Evolutionary conservation across 2,797 vertebrate species (phyloP).

Genomic region (Ctenosaura bakeri): DNA sequence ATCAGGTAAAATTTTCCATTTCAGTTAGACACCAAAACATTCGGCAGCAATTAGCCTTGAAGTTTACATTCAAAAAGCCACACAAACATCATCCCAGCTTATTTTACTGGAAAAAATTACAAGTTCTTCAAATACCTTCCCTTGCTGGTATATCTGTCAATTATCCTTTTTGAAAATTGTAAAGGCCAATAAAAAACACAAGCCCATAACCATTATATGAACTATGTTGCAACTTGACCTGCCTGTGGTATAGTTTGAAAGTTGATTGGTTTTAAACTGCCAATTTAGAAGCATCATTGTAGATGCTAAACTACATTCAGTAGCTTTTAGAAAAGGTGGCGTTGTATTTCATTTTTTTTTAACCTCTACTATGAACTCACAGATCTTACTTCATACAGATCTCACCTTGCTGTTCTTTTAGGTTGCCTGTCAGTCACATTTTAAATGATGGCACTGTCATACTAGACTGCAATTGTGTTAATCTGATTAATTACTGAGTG

Average conservation of each 20-base stretch:
- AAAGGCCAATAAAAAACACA: neutral
- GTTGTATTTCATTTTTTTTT: neutral
- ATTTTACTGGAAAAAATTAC: neutral
- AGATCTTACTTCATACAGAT: neutral
- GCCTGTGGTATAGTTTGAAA: neutral
- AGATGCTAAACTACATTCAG: neutral
- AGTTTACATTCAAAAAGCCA: conserved; percentile 26
- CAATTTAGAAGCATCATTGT: neutral
- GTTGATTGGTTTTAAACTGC: neutral
- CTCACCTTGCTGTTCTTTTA: neutral
- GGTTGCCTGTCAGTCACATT: neutral
- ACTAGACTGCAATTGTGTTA: neutral
- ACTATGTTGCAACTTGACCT: neutral
- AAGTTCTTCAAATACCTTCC: conserved; percentile 20
- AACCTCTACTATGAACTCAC: neutral
- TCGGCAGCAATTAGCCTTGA: neutral
- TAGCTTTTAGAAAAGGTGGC: neutral
- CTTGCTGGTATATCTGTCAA: neutral
- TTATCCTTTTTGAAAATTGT: conserved; percentile 8
- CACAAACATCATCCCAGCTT: neutral
- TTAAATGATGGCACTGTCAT: neutral
- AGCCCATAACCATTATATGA: neutral
- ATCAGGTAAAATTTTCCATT: conserved; percentile 8
- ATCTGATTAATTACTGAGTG: neutral
- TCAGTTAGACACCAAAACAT: conserved; percentile 5